phyloP scores from a whole-genome alignment of 2,113 vertebrate genomes.

The Varanus salvator region DNA sequence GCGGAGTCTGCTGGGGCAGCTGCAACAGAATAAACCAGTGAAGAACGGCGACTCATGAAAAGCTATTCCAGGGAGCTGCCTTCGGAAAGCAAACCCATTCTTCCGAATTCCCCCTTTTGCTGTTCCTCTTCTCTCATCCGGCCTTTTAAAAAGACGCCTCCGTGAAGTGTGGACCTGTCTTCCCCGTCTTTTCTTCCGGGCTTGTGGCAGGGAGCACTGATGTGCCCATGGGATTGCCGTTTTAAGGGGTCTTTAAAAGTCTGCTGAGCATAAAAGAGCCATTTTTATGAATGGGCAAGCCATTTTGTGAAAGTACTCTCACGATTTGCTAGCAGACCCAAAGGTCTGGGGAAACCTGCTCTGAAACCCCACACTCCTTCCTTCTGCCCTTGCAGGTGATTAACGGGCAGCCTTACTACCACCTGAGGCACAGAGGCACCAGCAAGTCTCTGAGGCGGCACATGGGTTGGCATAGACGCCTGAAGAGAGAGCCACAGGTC shows the following conservation, averaged over 20 bases:
- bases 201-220: too few relatives aligned
- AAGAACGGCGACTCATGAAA: neutral
- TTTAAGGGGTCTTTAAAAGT: too few relatives aligned
- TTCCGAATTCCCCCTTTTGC: neutral
- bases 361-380: neutral
- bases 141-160: neutral
- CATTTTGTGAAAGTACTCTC: too few relatives aligned
- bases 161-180: neutral
- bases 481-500: conserved; percentile 78
- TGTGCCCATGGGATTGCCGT: too few relatives aligned
- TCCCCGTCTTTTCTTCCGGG: too few relatives aligned
- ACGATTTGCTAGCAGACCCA: too few relatives aligned
- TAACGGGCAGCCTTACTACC: conserved; percentile 69
- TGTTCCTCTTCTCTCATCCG: too few relatives aligned
- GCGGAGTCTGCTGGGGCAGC: too few relatives aligned
- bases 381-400: conserved; percentile 59
- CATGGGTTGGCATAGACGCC: conserved; percentile 72
- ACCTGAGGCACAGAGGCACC: conserved; percentile 73
- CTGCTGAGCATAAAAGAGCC: too few relatives aligned
- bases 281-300: too few relatives aligned
- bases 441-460: conserved; percentile 71
- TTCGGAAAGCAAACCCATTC: neutral
- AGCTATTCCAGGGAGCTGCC: neutral
- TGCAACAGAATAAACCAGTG: too few relatives aligned
- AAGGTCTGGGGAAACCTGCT: too few relatives aligned